Evolutionary conservation across 2,113 vertebrate species (phyloP).

Genomic region (Erythrolamprus reginae): DNA sequence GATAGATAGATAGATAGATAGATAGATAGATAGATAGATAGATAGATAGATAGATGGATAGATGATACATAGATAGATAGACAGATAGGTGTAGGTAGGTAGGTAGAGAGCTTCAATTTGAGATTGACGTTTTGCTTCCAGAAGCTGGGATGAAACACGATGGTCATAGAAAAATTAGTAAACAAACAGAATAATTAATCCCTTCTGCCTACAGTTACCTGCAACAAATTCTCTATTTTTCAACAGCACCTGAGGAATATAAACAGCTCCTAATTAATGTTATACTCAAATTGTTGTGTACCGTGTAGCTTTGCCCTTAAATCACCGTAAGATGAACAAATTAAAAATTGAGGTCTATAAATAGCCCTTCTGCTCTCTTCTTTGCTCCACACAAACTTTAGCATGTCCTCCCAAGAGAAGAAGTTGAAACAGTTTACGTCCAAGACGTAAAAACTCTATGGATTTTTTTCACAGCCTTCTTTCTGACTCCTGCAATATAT

Average conservation of each 20-base stretch:
- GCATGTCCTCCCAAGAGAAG: too few relatives aligned
- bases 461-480: too few relatives aligned
- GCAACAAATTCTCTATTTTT: not conserved
- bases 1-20: too few relatives aligned
- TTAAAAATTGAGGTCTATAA: not conserved
- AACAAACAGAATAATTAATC: not conserved
- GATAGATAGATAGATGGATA: too few relatives aligned
- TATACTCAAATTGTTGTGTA: not conserved
- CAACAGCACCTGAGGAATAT: not conserved
- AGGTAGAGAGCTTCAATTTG: not conserved
- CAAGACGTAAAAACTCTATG: too few relatives aligned
- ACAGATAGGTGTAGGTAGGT: too few relatives aligned
- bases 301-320: not conserved
- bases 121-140: not conserved
- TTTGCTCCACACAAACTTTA: not conserved
- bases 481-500: too few relatives aligned
- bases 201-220: not conserved
- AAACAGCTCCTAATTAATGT: not conserved
- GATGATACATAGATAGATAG: too few relatives aligned
- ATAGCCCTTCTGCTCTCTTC: not conserved
- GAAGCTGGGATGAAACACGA: not conserved
- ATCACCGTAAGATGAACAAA: not conserved
- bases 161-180: not conserved
- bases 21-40: too few relatives aligned
- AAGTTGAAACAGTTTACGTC: too few relatives aligned